These are phyloP conservation scores for Campopleginae sp. DNA, from an alignment of 2,888 invertebrate species.

Conservation along the genomic window DNA sequence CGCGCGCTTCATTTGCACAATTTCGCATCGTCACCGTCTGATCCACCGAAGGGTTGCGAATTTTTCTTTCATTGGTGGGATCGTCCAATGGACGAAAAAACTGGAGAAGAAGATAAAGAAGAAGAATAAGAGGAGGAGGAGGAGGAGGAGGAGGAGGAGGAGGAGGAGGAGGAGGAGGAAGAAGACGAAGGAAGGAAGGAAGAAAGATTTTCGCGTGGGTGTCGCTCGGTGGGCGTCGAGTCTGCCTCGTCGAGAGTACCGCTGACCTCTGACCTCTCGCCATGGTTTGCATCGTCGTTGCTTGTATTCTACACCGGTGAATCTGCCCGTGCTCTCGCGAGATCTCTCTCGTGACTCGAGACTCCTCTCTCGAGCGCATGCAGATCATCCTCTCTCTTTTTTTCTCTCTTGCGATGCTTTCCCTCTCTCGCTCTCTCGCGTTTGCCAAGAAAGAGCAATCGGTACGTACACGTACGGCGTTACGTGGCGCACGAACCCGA, in stretches of 20 bases:
- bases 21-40: neutral
- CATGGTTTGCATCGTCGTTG: constrained; percentile 57
- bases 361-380: constrained; percentile 62
- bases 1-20: neutral
- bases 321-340: constrained; percentile 56
- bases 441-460: constrained; percentile 69
- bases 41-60: neutral
- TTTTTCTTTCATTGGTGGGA: neutral
- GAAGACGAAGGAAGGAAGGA: constrained; percentile 55
- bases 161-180: constrained; percentile 70
- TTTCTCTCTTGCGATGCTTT: constrained; percentile 67
- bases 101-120: neutral
- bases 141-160: constrained; percentile 64
- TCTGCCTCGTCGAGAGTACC: constrained; percentile 81
- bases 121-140: constrained; percentile 42
- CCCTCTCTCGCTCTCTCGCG: constrained; percentile 69
- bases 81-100: constrained; percentile 5
- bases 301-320: constrained; percentile 45
- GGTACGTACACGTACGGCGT: constrained; percentile 61
- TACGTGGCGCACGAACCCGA: constrained; percentile 66
- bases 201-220: constrained; percentile 82
- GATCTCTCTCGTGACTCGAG: constrained; percentile 50
- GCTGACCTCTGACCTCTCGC: constrained; percentile 81
- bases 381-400: constrained; percentile 70
- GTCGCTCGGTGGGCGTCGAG: constrained; percentile 83